A percentile compares a stretch with the other conserved stretches of the same genome.
Evolutionary conservation across 2,797 vertebrate species (phyloP).

Genomic region (Leptoclinus maculatus): DNA sequence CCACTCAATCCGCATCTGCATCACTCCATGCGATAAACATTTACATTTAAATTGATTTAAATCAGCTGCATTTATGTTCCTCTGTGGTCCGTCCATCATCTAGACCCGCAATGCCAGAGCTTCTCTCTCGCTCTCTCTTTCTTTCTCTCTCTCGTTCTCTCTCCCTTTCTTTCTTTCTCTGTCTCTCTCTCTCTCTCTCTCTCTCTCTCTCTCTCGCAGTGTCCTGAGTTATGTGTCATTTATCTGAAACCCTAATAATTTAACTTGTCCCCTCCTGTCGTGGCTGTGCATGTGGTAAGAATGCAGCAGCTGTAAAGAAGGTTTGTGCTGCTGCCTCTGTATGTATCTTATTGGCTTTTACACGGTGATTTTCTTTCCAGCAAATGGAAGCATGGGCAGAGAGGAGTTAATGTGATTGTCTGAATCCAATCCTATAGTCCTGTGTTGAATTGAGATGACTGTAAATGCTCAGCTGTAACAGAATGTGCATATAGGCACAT

Average conservation of each 20-base stretch:
- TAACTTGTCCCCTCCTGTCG: conserved; percentile 73
- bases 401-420: conserved; percentile 64
- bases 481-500: conserved; percentile 16
- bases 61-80: conserved; percentile 82
- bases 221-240: conserved; percentile 85
- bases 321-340: conserved; percentile 37
- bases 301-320: conserved; percentile 68
- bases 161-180: conserved; percentile 40
- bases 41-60: conserved; percentile 90
- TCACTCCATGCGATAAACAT: conserved; percentile 83
- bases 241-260: conserved; percentile 86
- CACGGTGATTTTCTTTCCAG: conserved; percentile 27
- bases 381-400: conserved; percentile 48
- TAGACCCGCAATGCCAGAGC: conserved; percentile 61
- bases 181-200: conserved; percentile 26
- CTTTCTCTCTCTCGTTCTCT: conserved; percentile 22
- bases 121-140: conserved; percentile 28
- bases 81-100: conserved; percentile 82
- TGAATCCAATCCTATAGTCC: conserved; percentile 50
- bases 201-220: conserved; percentile 41
- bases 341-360: conserved; percentile 57
- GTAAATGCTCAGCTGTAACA: conserved; percentile 45
- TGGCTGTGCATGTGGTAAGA: conserved; percentile 60
- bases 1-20: conserved; percentile 81
- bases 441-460: conserved; percentile 54